These are phyloP conservation scores for Oophaga sylvatica DNA, from an alignment of 2,797 vertebrate genomes.

Conservation along the genomic window DNA sequence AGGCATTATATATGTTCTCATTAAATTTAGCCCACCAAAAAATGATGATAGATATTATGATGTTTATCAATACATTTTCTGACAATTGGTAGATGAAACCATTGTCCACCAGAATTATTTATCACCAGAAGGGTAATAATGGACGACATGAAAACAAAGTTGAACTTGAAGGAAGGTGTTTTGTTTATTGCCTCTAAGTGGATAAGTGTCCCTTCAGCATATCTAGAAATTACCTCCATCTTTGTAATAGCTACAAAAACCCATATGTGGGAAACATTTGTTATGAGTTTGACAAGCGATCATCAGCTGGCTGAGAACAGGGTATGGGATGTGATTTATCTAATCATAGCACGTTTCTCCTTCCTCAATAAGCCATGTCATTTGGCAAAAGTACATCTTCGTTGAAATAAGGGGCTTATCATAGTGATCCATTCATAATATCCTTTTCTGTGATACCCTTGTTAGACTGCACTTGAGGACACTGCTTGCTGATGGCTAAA, in stretches of 20 bases:
- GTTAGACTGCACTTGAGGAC: not conserved
- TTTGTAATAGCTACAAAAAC: not conserved
- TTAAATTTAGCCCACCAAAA: not conserved
- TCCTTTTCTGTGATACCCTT: not conserved
- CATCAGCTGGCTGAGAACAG: not conserved
- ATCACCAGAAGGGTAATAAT: not conserved
- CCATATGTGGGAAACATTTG: not conserved
- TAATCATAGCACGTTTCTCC: not conserved
- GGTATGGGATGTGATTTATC: not conserved
- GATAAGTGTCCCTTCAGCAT: not conserved
- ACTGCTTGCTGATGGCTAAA: not conserved
- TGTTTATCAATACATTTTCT: not conserved
- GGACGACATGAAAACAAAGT: not conserved
- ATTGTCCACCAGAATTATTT: not conserved
- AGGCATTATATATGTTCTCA: not conserved
- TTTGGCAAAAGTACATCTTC: slow-evolving; percentile 3
- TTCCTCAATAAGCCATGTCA: not conserved
- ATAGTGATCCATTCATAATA: not conserved
- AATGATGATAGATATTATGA: not conserved
- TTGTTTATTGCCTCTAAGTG: not conserved
- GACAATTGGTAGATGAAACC: not conserved
- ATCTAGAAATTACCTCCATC: slow-evolving; percentile 4
- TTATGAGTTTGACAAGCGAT: not conserved
- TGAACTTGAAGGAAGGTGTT: not conserved
- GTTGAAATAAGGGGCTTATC: slow-evolving; percentile 9